Evolutionary conservation across 2,113 vertebrate species (phyloP).

Genomic region (Tetrax tetrax): DNA sequence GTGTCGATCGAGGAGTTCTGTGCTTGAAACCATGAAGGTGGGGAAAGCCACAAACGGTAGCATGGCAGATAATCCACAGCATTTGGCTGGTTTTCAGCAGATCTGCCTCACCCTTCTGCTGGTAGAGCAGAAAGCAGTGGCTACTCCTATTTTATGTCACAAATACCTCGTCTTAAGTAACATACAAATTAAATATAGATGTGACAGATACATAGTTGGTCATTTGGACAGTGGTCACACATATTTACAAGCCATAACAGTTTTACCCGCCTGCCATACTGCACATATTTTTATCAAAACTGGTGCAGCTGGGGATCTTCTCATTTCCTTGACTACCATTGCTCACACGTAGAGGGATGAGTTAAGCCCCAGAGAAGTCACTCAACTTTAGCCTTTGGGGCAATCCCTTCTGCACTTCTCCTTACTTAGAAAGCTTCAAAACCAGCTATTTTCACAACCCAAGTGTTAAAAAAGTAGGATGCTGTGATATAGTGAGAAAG

Average conservation of each 20-base stretch:
- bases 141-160: not conserved
- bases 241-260: not conserved
- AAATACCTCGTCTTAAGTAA: not conserved
- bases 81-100: not conserved
- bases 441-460: not conserved
- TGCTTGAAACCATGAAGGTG: not conserved
- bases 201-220: not conserved
- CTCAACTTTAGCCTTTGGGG: not conserved
- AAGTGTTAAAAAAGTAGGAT: not conserved
- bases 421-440: not conserved
- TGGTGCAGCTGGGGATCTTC: not conserved
- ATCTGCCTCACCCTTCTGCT: not conserved
- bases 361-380: not conserved
- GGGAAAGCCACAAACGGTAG: not conserved
- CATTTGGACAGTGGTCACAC: not conserved
- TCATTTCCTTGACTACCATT: not conserved
- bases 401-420: not conserved
- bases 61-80: not conserved
- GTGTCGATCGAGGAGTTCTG: not conserved
- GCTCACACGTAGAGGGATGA: not conserved
- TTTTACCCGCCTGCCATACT: not conserved
- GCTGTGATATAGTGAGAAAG: not conserved
- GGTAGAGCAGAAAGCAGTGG: not conserved
- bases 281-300: not conserved
- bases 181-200: not conserved